These are phyloP conservation scores for Gnathonemus echidnorhynchus DNA, from an alignment of 2,113 vertebrate genomes.

Conservation along the genomic window DNA sequence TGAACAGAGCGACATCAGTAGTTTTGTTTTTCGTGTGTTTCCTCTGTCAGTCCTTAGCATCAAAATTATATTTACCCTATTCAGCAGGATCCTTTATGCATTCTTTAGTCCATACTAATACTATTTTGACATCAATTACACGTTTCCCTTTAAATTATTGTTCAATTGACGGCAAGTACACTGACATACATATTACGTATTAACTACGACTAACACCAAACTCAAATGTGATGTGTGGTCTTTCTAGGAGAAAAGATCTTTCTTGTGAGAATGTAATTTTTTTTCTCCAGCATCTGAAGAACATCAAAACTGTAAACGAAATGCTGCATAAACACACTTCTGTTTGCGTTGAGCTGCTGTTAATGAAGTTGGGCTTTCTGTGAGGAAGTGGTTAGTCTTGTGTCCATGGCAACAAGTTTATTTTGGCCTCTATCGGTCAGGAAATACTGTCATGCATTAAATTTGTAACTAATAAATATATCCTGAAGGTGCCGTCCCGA, in stretches of 20 bases:
- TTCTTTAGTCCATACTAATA: not conserved
- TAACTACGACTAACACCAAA: not conserved
- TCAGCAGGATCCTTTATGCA: not conserved
- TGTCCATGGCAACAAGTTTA: conserved; percentile 8
- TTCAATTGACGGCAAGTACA: not conserved
- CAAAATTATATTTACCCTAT: not conserved
- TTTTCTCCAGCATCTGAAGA: not conserved
- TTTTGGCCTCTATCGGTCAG: not conserved
- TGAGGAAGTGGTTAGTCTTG: not conserved
- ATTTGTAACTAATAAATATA: not conserved
- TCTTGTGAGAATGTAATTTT: not conserved
- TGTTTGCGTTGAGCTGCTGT: not conserved
- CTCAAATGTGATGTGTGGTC: not conserved
- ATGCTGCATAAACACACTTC: not conserved
- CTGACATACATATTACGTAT: not conserved
- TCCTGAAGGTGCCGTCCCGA: not conserved
- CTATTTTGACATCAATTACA: not conserved
- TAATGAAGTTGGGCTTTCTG: not conserved
- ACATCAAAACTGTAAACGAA: not conserved
- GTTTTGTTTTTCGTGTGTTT: not conserved
- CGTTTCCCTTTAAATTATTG: not conserved
- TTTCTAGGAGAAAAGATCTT: not conserved
- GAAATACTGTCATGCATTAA: not conserved
- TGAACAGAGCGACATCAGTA: not conserved
- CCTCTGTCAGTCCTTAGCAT: not conserved